Percentiles rank a stretch among this genome's conserved stretches.
phyloP scores from a whole-genome alignment of 1,140 invertebrate species.

The Trichoplusia ni region DNA sequence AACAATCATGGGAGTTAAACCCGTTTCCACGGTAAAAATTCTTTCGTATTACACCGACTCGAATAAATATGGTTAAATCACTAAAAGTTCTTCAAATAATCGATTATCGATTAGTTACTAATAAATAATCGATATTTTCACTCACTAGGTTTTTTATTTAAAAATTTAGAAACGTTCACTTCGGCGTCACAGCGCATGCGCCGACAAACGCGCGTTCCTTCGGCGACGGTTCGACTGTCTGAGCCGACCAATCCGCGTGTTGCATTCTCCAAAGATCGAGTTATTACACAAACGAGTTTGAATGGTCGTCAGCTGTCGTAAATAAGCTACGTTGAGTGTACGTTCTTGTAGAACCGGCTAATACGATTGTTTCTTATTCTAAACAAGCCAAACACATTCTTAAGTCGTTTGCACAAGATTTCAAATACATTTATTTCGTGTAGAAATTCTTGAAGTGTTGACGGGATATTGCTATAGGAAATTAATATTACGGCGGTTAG shows the following conservation, averaged over 20 bases:
- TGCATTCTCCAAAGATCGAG: constrained; percentile 63
- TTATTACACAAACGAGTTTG: constrained; percentile 58
- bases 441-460: constrained; percentile 2
- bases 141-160: constrained; percentile 2
- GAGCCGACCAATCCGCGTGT: constrained; percentile 47
- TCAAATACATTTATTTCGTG: not conserved
- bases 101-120: not conserved
- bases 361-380: constrained; percentile 37
- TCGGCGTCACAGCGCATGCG: constrained; percentile 45
- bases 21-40: constrained; percentile 19
- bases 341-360: constrained; percentile 46
- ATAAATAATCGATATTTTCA: constrained; percentile 1
- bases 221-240: constrained; percentile 55
- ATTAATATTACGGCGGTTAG: not conserved
- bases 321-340: constrained; percentile 37
- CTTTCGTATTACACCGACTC: constrained; percentile 4
- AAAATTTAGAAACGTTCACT: constrained; percentile 24
- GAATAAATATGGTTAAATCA: not conserved
- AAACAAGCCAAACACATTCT: not conserved
- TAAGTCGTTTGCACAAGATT: not conserved
- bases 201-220: constrained; percentile 41
- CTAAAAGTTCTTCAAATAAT: constrained; percentile 9
- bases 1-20: constrained; percentile 3
- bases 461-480: constrained; percentile 7
- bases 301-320: constrained; percentile 43